Evolutionary conservation across 2,113 vertebrate genomes (phyloP).

Genomic region (Manacus vitellinus): DNA sequence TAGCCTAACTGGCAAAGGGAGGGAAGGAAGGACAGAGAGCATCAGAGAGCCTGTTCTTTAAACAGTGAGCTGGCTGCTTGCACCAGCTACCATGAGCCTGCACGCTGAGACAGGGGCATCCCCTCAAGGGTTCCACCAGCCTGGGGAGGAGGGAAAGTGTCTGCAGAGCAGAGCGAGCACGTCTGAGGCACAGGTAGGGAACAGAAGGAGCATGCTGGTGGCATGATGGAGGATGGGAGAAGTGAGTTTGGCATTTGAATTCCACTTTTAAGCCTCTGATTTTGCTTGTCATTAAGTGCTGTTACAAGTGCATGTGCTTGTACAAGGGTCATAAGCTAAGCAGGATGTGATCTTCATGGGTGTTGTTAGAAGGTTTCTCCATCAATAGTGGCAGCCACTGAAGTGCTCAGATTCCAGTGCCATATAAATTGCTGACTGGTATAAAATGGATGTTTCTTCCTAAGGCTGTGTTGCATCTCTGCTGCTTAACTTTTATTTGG

Average conservation of each 20-base stretch:
- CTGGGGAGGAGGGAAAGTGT: rapidly evolving
- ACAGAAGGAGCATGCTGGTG: neutral
- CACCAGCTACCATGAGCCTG: rapidly evolving
- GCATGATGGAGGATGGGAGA: neutral
- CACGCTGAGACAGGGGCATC: neutral
- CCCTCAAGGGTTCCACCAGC: neutral
- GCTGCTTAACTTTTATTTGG: neutral
- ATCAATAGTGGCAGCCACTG: neutral
- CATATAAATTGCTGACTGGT: neutral
- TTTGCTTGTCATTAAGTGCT: neutral
- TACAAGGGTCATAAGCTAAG: neutral
- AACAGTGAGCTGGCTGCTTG: neutral
- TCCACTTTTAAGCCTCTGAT: neutral
- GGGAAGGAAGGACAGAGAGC: neutral
- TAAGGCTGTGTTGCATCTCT: neutral
- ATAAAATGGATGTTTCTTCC: neutral
- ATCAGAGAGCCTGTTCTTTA: neutral
- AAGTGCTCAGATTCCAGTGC: neutral
- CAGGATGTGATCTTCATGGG: rapidly evolving
- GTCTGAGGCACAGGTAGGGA: neutral
- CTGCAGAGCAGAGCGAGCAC: rapidly evolving
- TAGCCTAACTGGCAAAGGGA: neutral
- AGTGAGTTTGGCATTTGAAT: neutral
- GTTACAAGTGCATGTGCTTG: neutral
- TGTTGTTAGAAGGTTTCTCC: neutral